These are phyloP conservation scores for Monopterus albus DNA, from an alignment of 2,113 vertebrate species.

Conservation along the genomic window DNA sequence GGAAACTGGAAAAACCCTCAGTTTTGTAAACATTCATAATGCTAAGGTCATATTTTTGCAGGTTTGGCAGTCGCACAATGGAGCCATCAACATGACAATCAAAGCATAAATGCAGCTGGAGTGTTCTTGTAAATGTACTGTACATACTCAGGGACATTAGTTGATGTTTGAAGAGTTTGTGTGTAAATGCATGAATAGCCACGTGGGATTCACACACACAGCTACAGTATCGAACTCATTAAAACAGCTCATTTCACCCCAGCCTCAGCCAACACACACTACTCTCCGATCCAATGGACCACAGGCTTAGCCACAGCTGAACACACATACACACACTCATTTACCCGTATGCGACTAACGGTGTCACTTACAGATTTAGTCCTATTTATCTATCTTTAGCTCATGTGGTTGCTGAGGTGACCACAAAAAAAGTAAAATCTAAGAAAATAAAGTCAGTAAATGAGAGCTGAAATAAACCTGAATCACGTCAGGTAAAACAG, in stretches of 20 bases:
- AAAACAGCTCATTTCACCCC: constrained; percentile 78
- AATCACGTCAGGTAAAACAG: too few species aligned
- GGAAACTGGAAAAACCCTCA: constrained; percentile 61
- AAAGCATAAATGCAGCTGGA: constrained; percentile 41
- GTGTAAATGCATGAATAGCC: neutral
- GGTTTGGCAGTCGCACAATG: constrained; percentile 52
- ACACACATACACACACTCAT: constrained; percentile 23
- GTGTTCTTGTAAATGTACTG: constrained; percentile 54
- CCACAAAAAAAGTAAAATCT: neutral
- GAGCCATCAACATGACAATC: constrained; percentile 43
- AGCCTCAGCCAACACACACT: constrained; percentile 68
- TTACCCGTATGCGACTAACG: neutral
- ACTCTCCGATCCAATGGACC: constrained; percentile 39
- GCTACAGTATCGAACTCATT: constrained; percentile 73
- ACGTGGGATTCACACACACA: constrained; percentile 11
- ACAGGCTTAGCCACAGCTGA: constrained; percentile 20
- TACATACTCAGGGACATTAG: constrained; percentile 27
- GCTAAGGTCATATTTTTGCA: constrained; percentile 59
- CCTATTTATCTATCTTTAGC: neutral
- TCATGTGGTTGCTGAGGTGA: neutral
- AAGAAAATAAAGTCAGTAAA: too few species aligned
- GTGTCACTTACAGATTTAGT: constrained; percentile 1
- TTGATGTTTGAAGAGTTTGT: constrained; percentile 39
- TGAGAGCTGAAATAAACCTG: too few species aligned
- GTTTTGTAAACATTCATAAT: constrained; percentile 60